phyloP scores from a whole-genome alignment of 2,888 invertebrate genomes.

The Orthonychiurus folsomi region DNA sequence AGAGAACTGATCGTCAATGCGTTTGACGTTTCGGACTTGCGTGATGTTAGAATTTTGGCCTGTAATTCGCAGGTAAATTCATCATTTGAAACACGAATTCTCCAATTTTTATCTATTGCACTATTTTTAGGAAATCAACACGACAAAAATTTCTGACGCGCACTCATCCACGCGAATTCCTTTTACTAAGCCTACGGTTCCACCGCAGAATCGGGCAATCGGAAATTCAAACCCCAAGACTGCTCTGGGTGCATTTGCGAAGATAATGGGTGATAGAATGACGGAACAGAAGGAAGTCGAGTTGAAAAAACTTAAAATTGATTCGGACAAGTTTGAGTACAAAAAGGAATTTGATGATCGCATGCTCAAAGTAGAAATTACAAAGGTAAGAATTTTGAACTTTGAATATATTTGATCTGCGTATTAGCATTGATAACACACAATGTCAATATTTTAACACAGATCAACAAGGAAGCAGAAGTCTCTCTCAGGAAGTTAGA shows the following conservation, averaged over 20 bases:
- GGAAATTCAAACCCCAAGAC: no score
- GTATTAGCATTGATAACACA: background rate
- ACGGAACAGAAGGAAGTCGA: conserved; percentile 10
- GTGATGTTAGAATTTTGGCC: no score
- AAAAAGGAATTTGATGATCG: conserved; percentile 5
- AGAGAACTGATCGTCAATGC: background rate
- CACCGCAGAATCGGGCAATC: no score
- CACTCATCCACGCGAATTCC: no score
- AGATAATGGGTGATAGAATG: background rate
- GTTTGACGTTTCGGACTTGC: no score
- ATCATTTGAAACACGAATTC: no score
- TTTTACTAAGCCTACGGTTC: no score
- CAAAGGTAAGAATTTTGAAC: background rate
- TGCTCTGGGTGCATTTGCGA: background rate
- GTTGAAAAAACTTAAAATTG: background rate
- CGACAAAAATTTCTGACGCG: no score
- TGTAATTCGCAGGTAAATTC: no score
- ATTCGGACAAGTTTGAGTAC: background rate
- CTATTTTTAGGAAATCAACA: no score
- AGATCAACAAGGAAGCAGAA: conserved; percentile 2
- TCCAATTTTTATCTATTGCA: no score
- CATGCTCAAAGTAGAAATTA: background rate
- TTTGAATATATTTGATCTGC: background rate
- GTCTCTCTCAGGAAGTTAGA: background rate
- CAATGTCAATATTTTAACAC: background rate